phyloP scores from a whole-genome alignment of 2,797 vertebrate species.

The Myotis planiceps region DNA sequence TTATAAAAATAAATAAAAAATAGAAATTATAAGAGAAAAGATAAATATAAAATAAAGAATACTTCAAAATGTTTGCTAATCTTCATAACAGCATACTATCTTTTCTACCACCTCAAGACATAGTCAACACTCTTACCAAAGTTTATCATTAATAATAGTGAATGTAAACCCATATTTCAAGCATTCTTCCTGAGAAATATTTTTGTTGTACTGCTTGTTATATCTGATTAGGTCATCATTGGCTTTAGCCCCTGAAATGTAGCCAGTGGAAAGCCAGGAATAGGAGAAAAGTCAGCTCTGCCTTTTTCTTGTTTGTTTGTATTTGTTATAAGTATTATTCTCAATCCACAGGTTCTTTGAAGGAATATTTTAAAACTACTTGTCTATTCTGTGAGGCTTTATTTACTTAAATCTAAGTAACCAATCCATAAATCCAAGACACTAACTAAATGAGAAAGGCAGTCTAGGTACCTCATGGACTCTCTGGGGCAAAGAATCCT shows the following conservation, averaged over 20 bases:
- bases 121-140: not conserved
- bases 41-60: not conserved
- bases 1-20: constrained; percentile 28
- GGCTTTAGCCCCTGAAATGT: constrained; percentile 8
- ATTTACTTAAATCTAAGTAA: not conserved
- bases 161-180: not conserved
- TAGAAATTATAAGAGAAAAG: not conserved
- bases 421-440: not conserved
- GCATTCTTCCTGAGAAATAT: not conserved
- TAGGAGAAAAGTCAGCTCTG: not conserved
- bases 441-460: not conserved
- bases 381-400: not conserved
- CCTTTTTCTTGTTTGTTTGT: not conserved
- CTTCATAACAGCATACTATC: not conserved
- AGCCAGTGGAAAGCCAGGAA: not conserved
- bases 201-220: not conserved
- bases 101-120: not conserved
- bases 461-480: not conserved
- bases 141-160: not conserved
- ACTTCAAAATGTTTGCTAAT: not conserved
- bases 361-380: constrained; percentile 1
- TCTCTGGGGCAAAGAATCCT: not conserved
- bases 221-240: constrained; percentile 9
- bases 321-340: not conserved
- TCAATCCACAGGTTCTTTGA: not conserved